Evolutionary conservation across 2,888 invertebrate species (phyloP), one percentile per base, ranked within the genome.

Genomic region (Macrophya annulata): DNA sequence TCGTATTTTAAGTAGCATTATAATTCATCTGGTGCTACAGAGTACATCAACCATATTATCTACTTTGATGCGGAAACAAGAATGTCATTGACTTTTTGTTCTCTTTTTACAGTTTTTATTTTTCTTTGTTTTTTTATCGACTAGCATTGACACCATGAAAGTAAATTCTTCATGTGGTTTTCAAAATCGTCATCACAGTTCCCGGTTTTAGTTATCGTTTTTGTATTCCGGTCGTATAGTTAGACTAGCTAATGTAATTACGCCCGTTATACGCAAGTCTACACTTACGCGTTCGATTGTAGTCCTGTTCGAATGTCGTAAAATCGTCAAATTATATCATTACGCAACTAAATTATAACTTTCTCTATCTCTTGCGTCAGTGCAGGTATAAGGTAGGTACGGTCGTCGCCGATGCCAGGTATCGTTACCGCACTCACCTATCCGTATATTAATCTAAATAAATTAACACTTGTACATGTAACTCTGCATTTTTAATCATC

Each of bases 291-390:
- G 59, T 81, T 62, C 59, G 81, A 81, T 81, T 81, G 81, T 81
- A 77, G 17, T 59, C 9, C 45, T n/a, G 51, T 48, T 81, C 62
- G 81, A 81, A 81, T 62, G 81, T 81, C 62, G 81, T 81, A 62
- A 81, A 81, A 81, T 81, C 6, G 77, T 77, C 40, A 62, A 62
- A 81, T 81, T 81, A 81, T 81, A 62, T 83, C 12, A 71, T 83
- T 68, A 48, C 83, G 83, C 37, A 83, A 83, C 12, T n/a, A 51
- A 71, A 68, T 83, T 68, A 68, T 71, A 71, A 83, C 83, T 83
- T 83, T 83, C 83, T 83, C 83, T 51, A 71, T 40, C 3, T 68
- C 83, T 83, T 83, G 68, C 68, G 83, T 83, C 83, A 65, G 83
- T 48, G n/a, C n/a, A n/a, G 4, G 65, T 68, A 15, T 31, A 31